Conservation (phyloP, 2,113 vertebrate genomes). For the Numida meleagris region DNA sequence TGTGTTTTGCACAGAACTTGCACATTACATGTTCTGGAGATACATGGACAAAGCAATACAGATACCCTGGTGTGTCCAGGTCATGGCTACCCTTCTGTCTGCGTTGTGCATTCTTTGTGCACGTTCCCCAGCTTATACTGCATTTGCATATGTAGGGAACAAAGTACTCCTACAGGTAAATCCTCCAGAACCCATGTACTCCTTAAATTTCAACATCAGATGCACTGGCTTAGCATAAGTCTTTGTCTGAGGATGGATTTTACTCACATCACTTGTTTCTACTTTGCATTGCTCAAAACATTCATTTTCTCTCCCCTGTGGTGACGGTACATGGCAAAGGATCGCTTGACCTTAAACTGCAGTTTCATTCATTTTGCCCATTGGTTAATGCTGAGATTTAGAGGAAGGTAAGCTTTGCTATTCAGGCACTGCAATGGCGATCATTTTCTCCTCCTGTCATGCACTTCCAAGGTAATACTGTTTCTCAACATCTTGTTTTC, state of each 20-base stretch:
- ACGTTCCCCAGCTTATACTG: not conserved
- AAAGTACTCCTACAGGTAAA: not conserved
- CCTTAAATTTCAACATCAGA: not conserved
- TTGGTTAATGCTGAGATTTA: not conserved
- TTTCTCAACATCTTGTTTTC: not conserved
- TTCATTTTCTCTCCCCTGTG: not conserved
- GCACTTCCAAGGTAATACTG: not conserved
- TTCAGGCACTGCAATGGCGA: not conserved
- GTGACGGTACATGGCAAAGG: not conserved
- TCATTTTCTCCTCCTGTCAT: not conserved
- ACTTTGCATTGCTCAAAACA: not conserved
- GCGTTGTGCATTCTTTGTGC: not conserved
- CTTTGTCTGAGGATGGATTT: not conserved
- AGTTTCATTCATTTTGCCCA: not conserved
- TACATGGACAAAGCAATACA: not conserved
- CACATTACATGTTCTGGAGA: not conserved
- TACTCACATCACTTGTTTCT: not conserved
- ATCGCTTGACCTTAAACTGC: not conserved
- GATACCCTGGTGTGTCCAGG: not conserved
- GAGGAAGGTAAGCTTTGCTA: not conserved
- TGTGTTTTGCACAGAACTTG: not conserved
- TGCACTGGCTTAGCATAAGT: not conserved
- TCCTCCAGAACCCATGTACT: not conserved
- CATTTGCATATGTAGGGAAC: not conserved
- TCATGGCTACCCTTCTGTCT: not conserved